Conservation (phyloP, 92 coral and sea anemone species). For the Nematostella vectensis region DNA sequence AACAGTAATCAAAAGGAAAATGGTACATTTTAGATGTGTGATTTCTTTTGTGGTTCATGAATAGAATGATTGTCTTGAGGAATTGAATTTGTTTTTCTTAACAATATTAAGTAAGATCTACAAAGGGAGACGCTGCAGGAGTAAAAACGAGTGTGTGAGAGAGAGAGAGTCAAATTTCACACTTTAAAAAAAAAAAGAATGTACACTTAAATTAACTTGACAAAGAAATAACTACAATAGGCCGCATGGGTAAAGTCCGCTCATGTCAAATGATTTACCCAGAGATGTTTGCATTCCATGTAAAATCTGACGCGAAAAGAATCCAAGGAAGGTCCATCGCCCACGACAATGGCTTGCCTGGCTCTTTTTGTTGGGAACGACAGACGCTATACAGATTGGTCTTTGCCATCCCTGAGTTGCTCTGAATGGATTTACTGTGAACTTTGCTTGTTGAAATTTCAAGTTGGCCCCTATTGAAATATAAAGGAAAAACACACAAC, state of each 20-base stretch:
- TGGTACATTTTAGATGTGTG: conserved; percentile 25
- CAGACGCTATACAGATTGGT: not conserved
- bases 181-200: conserved; percentile 32
- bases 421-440: conserved; percentile 22
- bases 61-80: conserved; percentile 35
- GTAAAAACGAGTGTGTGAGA: conserved; percentile 12
- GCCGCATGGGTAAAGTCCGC: too few species aligned
- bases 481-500: conserved; percentile 68
- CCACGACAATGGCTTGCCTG: too few species aligned
- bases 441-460: conserved; percentile 64
- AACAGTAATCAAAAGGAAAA: conserved; percentile 15
- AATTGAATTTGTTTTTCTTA: conserved; percentile 41
- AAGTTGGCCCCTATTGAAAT: conserved; percentile 69
- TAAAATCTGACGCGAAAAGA: too few species aligned
- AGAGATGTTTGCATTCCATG: too few species aligned
- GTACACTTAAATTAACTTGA: conserved; percentile 16
- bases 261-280: too few species aligned
- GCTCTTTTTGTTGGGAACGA: too few species aligned
- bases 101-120: too few species aligned
- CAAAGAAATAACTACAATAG: conserved; percentile 34
- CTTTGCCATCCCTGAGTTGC: not conserved
- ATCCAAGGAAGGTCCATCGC: too few species aligned
- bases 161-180: conserved; percentile 28
- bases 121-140: not conserved
- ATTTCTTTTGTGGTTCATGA: conserved; percentile 34